Evolutionary conservation across 2,888 invertebrate species (phyloP), one percentile per base, ranked within the genome.

Genomic region (Baronia brevicornis): DNA sequence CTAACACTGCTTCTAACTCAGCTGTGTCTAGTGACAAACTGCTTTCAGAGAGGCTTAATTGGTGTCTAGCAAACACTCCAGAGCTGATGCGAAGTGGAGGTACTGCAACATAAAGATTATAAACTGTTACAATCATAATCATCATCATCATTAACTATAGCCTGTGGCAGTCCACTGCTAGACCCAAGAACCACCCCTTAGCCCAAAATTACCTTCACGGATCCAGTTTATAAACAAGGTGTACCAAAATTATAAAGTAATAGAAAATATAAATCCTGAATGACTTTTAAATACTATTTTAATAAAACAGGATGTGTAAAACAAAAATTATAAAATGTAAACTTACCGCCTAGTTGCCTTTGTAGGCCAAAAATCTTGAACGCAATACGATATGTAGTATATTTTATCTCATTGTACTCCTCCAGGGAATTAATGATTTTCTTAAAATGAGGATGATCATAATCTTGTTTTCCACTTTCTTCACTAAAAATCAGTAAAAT

Each of bases 381-480:
- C 7, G 93, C 93, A 38, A 92, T 88, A 44, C 93, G 86, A 58
- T 94, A 94, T 2, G 89, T 89, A 41, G 90, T 88, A 70, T 92
- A 93, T 58, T 90, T 90, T 38, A 94, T 90, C 26, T 84, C 86
- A 55, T 91, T 89, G 51, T 88, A 90, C 35, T 88, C 88, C 44
- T 88, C 85, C 12, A 91, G 62, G 20, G 77, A 71, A 42, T 85
- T 79, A 54, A 87, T 72, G 7, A 89, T 84, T 44, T 85, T 85
- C 18, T 66, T 57, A 70, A 88, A 90, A 40, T 86, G 80, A 9
- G 88, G 89, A 59, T 89, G 88, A 49, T 88, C 86, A 78, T 86
- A 86, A 48, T 86, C 84, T 44, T 85, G 79, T 32, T 68, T 63
- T 24, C 84, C 80, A 7, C 75, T 79, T 3, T 51, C 48, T 51